Base-by-base conservation (phyloP, 2,113 vertebrate genomes). In the Dasypus novemcinctus region DNA sequence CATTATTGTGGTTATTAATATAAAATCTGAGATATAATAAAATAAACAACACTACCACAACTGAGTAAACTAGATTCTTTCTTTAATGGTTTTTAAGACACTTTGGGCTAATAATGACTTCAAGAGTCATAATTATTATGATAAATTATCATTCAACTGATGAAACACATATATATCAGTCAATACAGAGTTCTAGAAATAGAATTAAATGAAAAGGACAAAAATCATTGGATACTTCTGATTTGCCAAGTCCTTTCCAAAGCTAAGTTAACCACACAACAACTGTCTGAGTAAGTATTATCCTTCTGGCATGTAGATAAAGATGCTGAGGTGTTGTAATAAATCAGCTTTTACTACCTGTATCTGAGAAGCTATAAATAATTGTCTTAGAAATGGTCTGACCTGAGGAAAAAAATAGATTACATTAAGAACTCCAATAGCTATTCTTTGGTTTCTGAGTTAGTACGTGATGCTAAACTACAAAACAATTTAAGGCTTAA, bases 371-470 rank as follows among this genome's bases (percentile, higher is more conserved):
- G 20, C 15, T 63, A 63, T 61, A 82, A 94, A 81, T 43, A 84
- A 72, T 72, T 91, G 52, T 69, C 61, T 92, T 76, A 63, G 20
- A 72, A 92, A 90, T 91, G 41, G 20, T 92, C 79, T 96, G 68
- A 90, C 29, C 74, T 90, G 21, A 92, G 57, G 57, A 23, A 43
- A 64, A 79, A 84, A 61, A 43, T 3, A 90, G 13, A 7, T 66
- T 82, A 68, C n/a, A 72, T 13, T 87, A 74, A 93, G 52, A 91
- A 96, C 8, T 66, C 38, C 87, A 87, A 92, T 64, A 88, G 10
- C 36, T 36, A 59, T 79, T 68, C 17, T 71, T 79, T 83, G 0
- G 29, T 49, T 76, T 59, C 63, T 83, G 61, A 81, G 52, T 23
- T 90, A 71, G 92, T 69, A 66, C 74, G n/a, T 72, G 7, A 64